phyloP scores from a whole-genome alignment of 2,113 vertebrate genomes.

The Pelmatolapia mariae region DNA sequence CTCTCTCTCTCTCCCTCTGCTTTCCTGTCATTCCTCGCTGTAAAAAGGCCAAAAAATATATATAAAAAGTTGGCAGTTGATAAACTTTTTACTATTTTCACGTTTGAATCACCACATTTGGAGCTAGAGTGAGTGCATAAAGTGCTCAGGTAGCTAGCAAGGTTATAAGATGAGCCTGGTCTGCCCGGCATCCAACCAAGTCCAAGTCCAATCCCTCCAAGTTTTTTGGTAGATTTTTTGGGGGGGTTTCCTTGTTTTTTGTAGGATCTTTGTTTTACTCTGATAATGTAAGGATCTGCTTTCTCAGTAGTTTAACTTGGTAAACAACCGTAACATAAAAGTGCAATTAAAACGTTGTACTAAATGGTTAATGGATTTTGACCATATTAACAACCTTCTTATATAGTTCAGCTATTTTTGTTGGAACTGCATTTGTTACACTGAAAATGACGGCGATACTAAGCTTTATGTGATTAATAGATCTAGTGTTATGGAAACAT shows the following conservation, averaged over 20 bases:
- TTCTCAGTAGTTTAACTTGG: background rate
- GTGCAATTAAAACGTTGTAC: background rate
- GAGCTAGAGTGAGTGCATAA: background rate
- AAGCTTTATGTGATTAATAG: background rate
- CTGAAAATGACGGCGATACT: background rate
- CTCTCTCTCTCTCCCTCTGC: background rate
- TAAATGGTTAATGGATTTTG: background rate
- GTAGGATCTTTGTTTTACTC: background rate
- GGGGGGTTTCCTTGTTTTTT: background rate
- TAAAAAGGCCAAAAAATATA: background rate
- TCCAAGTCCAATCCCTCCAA: background rate
- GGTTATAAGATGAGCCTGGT: background rate
- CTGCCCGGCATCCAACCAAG: background rate
- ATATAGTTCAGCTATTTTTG: background rate
- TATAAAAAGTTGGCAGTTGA: background rate
- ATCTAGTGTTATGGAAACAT: background rate
- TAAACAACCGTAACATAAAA: background rate
- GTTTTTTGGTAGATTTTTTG: background rate
- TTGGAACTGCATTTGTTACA: background rate
- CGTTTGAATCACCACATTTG: background rate
- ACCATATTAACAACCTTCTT: background rate
- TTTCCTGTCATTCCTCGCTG: background rate
- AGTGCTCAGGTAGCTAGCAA: background rate
- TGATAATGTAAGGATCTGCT: background rate
- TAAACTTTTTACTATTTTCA: background rate